Conservation (phyloP, 2,797 vertebrate species). For the Amblyopsis hoosieri region DNA sequence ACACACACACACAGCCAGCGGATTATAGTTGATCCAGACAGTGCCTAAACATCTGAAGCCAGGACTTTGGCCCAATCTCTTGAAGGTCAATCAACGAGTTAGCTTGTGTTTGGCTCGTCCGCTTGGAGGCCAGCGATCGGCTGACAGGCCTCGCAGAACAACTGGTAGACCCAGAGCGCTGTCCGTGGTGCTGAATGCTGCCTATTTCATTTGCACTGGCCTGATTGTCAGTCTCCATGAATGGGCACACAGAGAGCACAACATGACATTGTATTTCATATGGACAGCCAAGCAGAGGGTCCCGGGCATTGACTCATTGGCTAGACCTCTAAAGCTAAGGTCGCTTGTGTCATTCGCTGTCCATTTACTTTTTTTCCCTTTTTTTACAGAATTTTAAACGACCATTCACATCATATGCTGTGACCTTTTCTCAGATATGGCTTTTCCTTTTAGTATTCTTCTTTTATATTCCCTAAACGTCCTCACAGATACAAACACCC, state of each 20-base stretch:
- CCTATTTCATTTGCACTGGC: constrained; percentile 32
- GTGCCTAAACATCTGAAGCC: constrained; percentile 39
- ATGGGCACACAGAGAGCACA: constrained; percentile 43
- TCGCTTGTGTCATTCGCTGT: constrained; percentile 13
- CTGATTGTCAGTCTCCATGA: constrained; percentile 46
- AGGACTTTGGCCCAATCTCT: constrained; percentile 55
- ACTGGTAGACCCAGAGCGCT: constrained; percentile 37
- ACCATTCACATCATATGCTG: not conserved
- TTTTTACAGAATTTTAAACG: not conserved
- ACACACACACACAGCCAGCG: constrained; percentile 35
- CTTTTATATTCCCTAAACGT: not conserved
- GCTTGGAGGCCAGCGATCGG: constrained; percentile 43
- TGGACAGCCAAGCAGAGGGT: constrained; percentile 37
- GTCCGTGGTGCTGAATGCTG: constrained; percentile 58
- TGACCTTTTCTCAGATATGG: not conserved
- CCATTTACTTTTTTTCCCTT: constrained; percentile 18
- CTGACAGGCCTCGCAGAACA: constrained; percentile 44
- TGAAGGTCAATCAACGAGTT: constrained; percentile 65
- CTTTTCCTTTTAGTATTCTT: not conserved
- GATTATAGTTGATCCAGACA: constrained; percentile 43
- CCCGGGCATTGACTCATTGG: constrained; percentile 28
- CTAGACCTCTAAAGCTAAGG: constrained; percentile 16
- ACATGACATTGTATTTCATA: constrained; percentile 36
- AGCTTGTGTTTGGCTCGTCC: constrained; percentile 57
- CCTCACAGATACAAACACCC: not conserved